A percentile compares a stretch with the other conserved stretches of the same genome.
These are phyloP conservation scores for Elgonia sp. DNA, from an alignment of 2,888 invertebrate species.

Conservation along the genomic window DNA sequence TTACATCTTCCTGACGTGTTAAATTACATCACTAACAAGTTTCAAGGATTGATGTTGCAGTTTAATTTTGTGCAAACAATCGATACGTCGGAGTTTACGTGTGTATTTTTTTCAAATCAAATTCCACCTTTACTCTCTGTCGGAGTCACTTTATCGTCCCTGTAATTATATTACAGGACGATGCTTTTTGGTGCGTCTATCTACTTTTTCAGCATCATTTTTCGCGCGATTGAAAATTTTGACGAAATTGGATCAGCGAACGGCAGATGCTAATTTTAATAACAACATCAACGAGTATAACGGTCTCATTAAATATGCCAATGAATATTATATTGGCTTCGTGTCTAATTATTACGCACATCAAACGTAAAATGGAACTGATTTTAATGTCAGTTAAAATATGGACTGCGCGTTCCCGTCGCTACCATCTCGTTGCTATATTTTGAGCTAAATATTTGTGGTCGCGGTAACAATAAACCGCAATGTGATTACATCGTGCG, in stretches of 20 bases:
- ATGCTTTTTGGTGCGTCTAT: not conserved
- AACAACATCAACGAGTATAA: constrained; percentile 23
- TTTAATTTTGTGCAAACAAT: constrained; percentile 57
- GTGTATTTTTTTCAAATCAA: constrained; percentile 7
- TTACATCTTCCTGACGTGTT: constrained; percentile 60
- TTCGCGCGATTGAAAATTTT: not conserved
- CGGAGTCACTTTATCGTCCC: not conserved
- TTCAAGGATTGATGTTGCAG: constrained; percentile 64
- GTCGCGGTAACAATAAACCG: constrained; percentile 51
- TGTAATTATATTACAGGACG: not conserved
- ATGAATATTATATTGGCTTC: constrained; percentile 42
- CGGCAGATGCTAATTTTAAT: constrained; percentile 31
- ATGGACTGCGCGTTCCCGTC: not conserved
- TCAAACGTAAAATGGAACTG: constrained; percentile 20
- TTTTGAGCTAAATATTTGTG: constrained; percentile 52
- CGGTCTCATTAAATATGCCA: constrained; percentile 21
- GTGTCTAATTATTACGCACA: constrained; percentile 38
- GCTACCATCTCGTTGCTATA: not conserved
- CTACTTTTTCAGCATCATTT: not conserved
- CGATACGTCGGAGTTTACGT: constrained; percentile 16
- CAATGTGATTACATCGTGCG: constrained; percentile 42
- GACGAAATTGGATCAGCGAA: constrained; percentile 19
- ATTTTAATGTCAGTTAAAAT: constrained; percentile 49
- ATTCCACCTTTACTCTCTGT: not conserved
- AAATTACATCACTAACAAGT: constrained; percentile 67